Percentiles rank a stretch among this genome's conserved stretches.
Evolutionary conservation across 2,797 vertebrate genomes (phyloP).

Genomic region (Balearica regulorum): DNA sequence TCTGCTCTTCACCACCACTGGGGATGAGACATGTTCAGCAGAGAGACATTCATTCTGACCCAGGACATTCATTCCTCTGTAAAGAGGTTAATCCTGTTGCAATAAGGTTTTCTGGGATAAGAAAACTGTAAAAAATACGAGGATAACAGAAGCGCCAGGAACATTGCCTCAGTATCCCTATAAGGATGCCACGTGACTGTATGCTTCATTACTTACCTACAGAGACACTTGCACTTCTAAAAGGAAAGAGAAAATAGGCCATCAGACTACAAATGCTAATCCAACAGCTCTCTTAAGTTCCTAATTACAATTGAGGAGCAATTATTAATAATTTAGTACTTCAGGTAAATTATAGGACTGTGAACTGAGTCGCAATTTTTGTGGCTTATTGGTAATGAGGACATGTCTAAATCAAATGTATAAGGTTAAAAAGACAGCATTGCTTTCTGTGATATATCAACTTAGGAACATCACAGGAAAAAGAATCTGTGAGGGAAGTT

Average conservation of each 20-base stretch:
- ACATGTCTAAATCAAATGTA: background rate
- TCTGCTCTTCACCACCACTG: background rate
- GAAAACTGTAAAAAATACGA: background rate
- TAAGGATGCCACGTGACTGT: background rate
- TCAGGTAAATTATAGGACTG: background rate
- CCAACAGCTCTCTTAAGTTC: background rate
- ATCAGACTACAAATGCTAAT: background rate
- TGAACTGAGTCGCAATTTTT: background rate
- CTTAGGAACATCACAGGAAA: background rate
- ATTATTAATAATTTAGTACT: conserved; percentile 1
- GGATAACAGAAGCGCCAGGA: background rate
- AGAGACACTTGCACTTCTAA: background rate
- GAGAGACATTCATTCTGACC: background rate
- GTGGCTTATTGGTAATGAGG: background rate
- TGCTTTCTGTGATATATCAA: background rate
- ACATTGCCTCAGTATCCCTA: background rate
- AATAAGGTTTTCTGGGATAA: background rate
- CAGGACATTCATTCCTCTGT: background rate
- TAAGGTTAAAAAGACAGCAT: background rate
- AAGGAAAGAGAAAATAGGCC: background rate
- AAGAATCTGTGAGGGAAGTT: background rate
- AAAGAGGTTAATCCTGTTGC: background rate
- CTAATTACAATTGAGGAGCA: background rate
- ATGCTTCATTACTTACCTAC: background rate
- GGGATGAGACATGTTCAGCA: background rate